phyloP scores from a whole-genome alignment of 2,113 vertebrate species.

The Pachypanchax playfairii region DNA sequence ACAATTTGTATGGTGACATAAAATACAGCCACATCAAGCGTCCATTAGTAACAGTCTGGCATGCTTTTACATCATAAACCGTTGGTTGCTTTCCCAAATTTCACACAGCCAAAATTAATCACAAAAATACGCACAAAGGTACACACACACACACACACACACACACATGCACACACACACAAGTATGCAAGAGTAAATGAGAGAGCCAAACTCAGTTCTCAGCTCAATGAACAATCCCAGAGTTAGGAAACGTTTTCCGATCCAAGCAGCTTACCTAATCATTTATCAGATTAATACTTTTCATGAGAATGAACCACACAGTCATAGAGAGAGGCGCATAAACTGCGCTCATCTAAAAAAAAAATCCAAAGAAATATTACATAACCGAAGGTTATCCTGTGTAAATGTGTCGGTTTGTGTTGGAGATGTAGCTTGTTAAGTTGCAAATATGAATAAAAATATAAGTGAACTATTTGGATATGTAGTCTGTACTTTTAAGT shows the following conservation, averaged over 20 bases:
- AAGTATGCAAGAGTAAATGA: slow-evolving; percentile 46
- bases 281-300: slow-evolving; percentile 79
- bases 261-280: slow-evolving; percentile 75
- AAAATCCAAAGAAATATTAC: slow-evolving; percentile 64
- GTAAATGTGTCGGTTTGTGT: slow-evolving; percentile 4
- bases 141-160: no score
- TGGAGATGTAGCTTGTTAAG: no score
- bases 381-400: slow-evolving; percentile 55
- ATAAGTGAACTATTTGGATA: no score
- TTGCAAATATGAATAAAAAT: slow-evolving; percentile 48
- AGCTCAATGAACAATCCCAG: slow-evolving; percentile 71
- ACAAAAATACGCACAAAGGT: slow-evolving; percentile 20
- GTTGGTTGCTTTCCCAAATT: slow-evolving; percentile 58
- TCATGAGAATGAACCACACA: slow-evolving; percentile 66
- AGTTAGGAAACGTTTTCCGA: slow-evolving; percentile 66
- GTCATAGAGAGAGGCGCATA: slow-evolving; percentile 69
- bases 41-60: slow-evolving; percentile 69
- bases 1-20: slow-evolving; percentile 41
- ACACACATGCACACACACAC: no score
- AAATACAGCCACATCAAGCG: slow-evolving; percentile 42
- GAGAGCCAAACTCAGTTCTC: slow-evolving; percentile 58
- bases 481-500: no score
- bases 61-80: slow-evolving; percentile 68
- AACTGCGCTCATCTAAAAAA: slow-evolving; percentile 56
- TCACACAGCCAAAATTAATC: slow-evolving; percentile 41